These are phyloP conservation scores for Mimas tiliae DNA, from an alignment of 2,888 invertebrate genomes.

Conservation along the genomic window DNA sequence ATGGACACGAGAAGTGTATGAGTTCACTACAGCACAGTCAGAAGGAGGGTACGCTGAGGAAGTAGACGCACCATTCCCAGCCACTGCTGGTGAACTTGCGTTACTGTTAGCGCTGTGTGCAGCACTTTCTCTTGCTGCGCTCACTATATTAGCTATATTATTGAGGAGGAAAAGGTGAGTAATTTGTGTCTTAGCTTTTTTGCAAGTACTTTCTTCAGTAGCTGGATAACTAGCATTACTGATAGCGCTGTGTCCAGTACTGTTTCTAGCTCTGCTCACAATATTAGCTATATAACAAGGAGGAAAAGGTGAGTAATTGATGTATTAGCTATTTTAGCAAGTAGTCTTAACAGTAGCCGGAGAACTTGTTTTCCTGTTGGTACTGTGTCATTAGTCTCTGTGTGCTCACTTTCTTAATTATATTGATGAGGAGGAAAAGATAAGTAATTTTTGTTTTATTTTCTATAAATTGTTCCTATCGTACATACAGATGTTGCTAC, in stretches of 20 bases:
- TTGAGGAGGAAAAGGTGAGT: slow-evolving; percentile 80
- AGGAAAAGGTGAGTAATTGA: too few species aligned
- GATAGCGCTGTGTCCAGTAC: neutral
- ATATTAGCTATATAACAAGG: too few species aligned
- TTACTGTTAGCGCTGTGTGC: slow-evolving; percentile 83
- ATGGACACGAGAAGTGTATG: slow-evolving; percentile 85
- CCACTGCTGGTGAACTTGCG: slow-evolving; percentile 76
- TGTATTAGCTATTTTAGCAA: too few species aligned
- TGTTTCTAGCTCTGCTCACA: neutral
- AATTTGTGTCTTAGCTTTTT: neutral
- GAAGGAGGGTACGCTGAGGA: slow-evolving; percentile 81
- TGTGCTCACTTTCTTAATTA: too few species aligned
- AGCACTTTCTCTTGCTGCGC: slow-evolving; percentile 81
- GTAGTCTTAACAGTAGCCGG: neutral
- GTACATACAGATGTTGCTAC: too few species aligned
- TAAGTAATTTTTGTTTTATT: too few species aligned
- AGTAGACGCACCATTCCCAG: slow-evolving; percentile 77
- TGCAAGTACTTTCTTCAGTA: neutral
- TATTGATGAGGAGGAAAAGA: too few species aligned
- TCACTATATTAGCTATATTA: slow-evolving; percentile 85
- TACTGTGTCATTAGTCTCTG: too few species aligned
- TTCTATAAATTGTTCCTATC: too few species aligned
- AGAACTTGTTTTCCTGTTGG: neutral
- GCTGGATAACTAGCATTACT: neutral
- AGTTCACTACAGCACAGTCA: slow-evolving; percentile 83